phyloP scores from a whole-genome alignment of 1,140 invertebrate species.

The Acarapis woodi region DNA sequence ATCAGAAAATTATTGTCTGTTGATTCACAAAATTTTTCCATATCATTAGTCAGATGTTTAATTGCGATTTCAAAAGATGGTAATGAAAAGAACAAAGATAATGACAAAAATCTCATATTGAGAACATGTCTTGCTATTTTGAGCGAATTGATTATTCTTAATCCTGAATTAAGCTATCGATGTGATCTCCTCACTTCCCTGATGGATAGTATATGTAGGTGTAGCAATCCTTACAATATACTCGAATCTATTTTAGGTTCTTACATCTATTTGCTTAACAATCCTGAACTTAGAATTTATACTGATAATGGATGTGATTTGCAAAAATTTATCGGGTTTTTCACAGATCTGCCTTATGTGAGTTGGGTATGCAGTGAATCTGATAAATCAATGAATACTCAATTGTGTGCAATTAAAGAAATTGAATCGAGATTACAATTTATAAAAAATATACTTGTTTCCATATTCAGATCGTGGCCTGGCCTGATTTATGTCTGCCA shows the following conservation, averaged over 20 bases:
- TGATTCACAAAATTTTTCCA: constrained; percentile 30
- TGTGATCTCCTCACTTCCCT: constrained; percentile 54
- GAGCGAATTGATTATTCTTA: constrained; percentile 60
- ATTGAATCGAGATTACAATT: constrained; percentile 46
- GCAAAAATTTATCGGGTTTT: constrained; percentile 55
- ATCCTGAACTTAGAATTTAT: constrained; percentile 39
- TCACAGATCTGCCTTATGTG: constrained; percentile 74
- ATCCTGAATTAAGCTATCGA: constrained; percentile 41
- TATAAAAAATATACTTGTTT: constrained; percentile 47
- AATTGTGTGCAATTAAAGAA: constrained; percentile 18
- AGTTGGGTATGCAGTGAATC: constrained; percentile 21
- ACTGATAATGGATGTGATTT: constrained; percentile 35
- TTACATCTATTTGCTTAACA: constrained; percentile 55
- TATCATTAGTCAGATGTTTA: constrained; percentile 34
- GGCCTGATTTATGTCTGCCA: constrained; percentile 50
- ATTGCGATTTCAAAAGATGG: constrained; percentile 47
- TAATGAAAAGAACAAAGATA: constrained; percentile 15
- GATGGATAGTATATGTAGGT: constrained; percentile 44
- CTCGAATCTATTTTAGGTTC: constrained; percentile 53
- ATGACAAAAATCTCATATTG: constrained; percentile 43
- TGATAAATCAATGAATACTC: neutral
- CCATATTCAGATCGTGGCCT: constrained; percentile 59
- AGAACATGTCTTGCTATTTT: constrained; percentile 50
- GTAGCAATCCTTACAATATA: constrained; percentile 31
- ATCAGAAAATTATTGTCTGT: constrained; percentile 35